Evolutionary conservation across 2,113 vertebrate species (phyloP).

Genomic region (Poecilia latipinna): DNA sequence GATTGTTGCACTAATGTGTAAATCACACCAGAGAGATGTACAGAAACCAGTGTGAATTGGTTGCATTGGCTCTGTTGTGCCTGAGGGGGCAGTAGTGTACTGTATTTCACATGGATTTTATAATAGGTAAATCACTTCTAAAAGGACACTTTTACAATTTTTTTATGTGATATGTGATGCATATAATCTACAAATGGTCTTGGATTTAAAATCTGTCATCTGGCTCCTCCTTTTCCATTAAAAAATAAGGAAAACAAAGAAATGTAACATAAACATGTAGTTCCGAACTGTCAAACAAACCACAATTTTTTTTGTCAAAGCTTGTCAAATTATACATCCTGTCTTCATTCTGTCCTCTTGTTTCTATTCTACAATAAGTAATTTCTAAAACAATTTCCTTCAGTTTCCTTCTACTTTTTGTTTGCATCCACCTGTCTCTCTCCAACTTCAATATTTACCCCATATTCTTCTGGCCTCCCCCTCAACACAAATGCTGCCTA

Average conservation of each 20-base stretch:
- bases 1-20: constrained; percentile 4
- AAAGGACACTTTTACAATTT: too few species aligned
- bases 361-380: not conserved
- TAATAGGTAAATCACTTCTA: not conserved
- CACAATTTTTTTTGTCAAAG: not conserved
- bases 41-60: not conserved
- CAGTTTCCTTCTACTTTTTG: not conserved
- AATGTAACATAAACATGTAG: not conserved
- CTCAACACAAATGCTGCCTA: not conserved
- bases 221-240: too few species aligned
- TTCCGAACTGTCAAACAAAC: too few species aligned
- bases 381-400: not conserved
- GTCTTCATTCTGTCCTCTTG: not conserved
- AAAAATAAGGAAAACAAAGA: not conserved
- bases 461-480: not conserved
- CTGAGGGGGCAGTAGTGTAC: constrained; percentile 46
- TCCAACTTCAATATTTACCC: constrained; percentile 6
- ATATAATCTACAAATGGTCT: too few species aligned
- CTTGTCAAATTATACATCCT: not conserved
- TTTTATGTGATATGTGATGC: too few species aligned
- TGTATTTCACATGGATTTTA: not conserved
- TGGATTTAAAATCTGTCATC: too few species aligned
- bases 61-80: constrained; percentile 10
- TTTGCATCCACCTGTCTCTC: not conserved
- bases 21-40: constrained; percentile 3